Evolutionary conservation across 2,113 vertebrate genomes (phyloP).

Genomic region (Columbina picui): DNA sequence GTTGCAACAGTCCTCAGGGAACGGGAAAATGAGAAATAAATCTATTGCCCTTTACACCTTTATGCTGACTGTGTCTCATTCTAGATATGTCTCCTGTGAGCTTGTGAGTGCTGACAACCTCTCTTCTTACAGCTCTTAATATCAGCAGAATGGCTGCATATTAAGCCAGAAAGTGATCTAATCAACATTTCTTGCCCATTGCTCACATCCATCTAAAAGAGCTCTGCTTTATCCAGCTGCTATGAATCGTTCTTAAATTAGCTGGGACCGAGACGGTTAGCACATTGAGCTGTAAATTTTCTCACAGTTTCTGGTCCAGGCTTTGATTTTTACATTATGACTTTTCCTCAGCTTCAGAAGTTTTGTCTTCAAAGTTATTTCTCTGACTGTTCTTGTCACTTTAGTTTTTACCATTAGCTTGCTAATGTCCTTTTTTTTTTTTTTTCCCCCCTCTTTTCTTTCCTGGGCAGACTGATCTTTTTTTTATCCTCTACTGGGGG

Average conservation of each 20-base stretch:
- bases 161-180: constrained; percentile 57
- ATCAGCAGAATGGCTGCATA: constrained; percentile 60
- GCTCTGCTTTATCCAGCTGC: background rate
- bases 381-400: background rate
- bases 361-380: constrained; percentile 37
- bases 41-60: constrained; percentile 52
- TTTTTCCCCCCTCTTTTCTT: background rate
- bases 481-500: background rate
- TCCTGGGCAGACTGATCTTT: background rate
- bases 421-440: background rate
- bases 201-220: constrained; percentile 41
- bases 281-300: constrained; percentile 31
- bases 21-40: constrained; percentile 65
- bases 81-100: constrained; percentile 57
- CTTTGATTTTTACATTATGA: constrained; percentile 14
- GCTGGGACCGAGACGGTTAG: constrained; percentile 27
- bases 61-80: constrained; percentile 38
- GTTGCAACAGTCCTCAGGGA: constrained; percentile 54
- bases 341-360: constrained; percentile 17
- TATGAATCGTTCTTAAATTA: constrained; percentile 51
- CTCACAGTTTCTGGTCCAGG: background rate
- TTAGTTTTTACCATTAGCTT: background rate
- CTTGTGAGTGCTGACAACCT: constrained; percentile 32
- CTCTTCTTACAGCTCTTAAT: constrained; percentile 49
- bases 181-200: constrained; percentile 52